Percentiles rank a stretch among this genome's conserved stretches.
Evolutionary conservation across 2,797 vertebrate species (phyloP).

Genomic region (Aeoliscus strigatus): DNA sequence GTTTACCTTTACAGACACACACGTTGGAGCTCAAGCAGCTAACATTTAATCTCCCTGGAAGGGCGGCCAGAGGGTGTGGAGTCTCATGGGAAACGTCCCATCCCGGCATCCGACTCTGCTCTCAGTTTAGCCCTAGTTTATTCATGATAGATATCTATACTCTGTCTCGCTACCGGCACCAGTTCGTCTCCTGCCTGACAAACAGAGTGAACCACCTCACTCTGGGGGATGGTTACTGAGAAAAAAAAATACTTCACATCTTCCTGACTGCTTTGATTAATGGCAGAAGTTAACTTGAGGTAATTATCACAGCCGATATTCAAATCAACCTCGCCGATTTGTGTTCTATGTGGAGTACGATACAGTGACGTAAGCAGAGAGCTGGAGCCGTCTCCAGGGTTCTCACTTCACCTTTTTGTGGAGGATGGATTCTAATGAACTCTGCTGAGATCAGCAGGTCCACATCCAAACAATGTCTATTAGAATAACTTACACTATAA

Average conservation of each 20-base stretch:
- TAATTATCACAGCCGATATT: conserved; percentile 56
- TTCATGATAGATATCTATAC: conserved; percentile 70
- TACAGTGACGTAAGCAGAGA: too few species aligned
- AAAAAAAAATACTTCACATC: conserved; percentile 76
- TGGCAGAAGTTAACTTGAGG: too few species aligned
- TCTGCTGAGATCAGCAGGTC: too few species aligned
- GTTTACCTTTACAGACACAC: conserved; percentile 80
- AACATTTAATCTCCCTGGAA: conserved; percentile 83
- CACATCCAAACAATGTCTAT: too few species aligned
- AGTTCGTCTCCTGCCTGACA: conserved; percentile 50
- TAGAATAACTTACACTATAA: too few species aligned
- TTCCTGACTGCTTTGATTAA: conserved; percentile 52
- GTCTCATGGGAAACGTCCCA: conserved; percentile 43
- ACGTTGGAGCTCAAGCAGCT: conserved; percentile 70
- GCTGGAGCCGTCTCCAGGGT: too few species aligned
- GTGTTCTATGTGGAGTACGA: too few species aligned
- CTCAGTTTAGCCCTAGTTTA: conserved; percentile 68
- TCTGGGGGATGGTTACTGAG: conserved; percentile 78
- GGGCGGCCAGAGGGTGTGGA: conserved; percentile 72
- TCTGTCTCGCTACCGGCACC: conserved; percentile 42
- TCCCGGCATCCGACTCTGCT: conserved; percentile 17
- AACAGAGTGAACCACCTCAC: conserved; percentile 79
- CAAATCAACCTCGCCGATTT: conserved; percentile 26
- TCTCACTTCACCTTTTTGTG: too few species aligned
- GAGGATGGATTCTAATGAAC: too few species aligned